Conservation (phyloP, 2,113 vertebrate genomes). For the Opisthocomus hoazin region DNA sequence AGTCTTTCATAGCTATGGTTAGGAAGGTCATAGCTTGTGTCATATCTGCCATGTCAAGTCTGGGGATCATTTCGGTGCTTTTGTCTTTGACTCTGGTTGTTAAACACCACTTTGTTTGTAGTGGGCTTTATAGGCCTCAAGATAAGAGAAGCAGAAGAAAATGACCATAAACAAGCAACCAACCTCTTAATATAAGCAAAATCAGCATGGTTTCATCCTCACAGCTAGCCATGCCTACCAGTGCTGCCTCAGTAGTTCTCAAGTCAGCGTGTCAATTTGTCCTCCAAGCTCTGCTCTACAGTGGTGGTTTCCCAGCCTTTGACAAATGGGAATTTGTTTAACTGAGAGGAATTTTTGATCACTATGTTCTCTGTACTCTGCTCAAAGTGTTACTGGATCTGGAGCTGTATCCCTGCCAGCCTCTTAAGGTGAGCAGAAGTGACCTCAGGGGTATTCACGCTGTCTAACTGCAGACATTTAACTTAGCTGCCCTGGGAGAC, state of each 20-base stretch:
- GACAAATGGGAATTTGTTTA: background rate
- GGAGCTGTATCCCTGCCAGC: background rate
- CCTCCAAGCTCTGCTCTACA: background rate
- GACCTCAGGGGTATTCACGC: background rate
- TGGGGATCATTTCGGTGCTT: background rate
- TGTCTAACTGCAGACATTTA: background rate
- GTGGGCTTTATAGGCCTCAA: background rate
- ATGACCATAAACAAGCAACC: background rate
- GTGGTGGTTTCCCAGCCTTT: background rate
- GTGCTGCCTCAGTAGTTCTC: background rate
- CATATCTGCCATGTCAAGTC: background rate
- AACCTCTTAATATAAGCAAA: background rate
- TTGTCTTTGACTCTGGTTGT: background rate
- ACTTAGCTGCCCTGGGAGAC: background rate
- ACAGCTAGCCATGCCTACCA: background rate
- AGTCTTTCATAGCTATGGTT: background rate
- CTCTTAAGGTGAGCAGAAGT: background rate
- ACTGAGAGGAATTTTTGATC: background rate
- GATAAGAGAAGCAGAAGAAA: background rate
- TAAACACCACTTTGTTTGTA: background rate
- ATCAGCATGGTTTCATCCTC: background rate
- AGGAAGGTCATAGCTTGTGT: background rate
- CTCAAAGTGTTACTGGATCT: background rate
- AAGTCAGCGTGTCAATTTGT: background rate
- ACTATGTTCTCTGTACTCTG: background rate